Percentiles rank a stretch among this genome's conserved stretches.
phyloP scores from a whole-genome alignment of 2,113 vertebrate genomes.

The Zosterops lateralis region DNA sequence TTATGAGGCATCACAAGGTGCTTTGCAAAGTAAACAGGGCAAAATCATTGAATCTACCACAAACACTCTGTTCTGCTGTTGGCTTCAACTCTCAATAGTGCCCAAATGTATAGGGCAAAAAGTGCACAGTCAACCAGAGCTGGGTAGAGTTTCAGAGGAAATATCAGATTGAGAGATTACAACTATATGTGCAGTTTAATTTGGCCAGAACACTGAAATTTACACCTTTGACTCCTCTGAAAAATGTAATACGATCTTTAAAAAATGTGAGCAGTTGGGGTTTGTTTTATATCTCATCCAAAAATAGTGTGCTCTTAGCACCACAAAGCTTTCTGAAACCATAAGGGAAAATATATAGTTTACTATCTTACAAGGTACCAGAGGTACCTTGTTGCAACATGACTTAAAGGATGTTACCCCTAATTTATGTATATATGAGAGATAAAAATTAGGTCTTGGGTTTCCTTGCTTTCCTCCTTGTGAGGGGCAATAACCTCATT shows the following conservation, averaged over 20 bases:
- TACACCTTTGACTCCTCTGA: neutral
- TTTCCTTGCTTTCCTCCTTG: slow-evolving; percentile 8
- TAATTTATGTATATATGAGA: neutral
- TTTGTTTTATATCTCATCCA: neutral
- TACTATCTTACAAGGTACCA: neutral
- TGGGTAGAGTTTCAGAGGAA: neutral
- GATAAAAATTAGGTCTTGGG: neutral
- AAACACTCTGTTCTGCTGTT: neutral
- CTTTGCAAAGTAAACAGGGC: neutral
- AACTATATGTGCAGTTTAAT: neutral
- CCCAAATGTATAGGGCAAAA: neutral
- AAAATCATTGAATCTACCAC: neutral
- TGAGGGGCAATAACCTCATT: neutral
- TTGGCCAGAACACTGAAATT: neutral
- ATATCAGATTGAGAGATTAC: neutral
- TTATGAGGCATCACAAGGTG: neutral
- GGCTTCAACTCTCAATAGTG: neutral
- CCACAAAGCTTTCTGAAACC: neutral
- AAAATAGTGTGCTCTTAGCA: neutral
- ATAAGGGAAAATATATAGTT: neutral
- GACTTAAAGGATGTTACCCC: neutral
- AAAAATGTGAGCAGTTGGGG: neutral
- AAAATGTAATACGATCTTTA: neutral
- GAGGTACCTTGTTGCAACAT: neutral
- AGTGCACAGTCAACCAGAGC: neutral